Evolutionary conservation across 2,797 vertebrate species (phyloP).

Genomic region (Pyrocephalus nanus): DNA sequence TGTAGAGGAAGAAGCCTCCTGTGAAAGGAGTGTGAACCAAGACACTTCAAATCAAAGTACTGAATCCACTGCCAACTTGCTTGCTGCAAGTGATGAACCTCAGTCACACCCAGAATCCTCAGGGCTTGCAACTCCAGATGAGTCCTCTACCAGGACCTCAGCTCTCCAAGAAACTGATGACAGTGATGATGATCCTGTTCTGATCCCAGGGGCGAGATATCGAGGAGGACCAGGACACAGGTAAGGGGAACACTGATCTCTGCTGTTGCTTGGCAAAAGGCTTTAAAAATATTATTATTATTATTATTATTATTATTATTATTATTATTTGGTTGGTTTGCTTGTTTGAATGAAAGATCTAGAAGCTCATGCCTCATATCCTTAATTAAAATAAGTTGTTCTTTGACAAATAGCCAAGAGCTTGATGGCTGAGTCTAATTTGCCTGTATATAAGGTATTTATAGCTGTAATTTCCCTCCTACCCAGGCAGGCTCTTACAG

Average conservation of each 20-base stretch:
- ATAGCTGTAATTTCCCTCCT: neutral
- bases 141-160: slow-evolving; percentile 72
- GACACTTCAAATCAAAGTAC: neutral
- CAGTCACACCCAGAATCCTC: slow-evolving; percentile 72
- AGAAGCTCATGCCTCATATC: neutral
- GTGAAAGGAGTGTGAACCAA: slow-evolving; percentile 1
- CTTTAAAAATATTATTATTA: neutral
- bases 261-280: neutral
- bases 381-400: neutral
- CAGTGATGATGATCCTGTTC: slow-evolving; percentile 94
- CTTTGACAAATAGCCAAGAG: neutral
- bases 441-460: neutral
- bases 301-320: neutral
- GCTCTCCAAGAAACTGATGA: slow-evolving; percentile 91
- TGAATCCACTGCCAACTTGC: slow-evolving; percentile 7
- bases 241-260: slow-evolving; percentile 68
- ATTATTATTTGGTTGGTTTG: neutral
- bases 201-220: slow-evolving; percentile 90
- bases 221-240: slow-evolving; percentile 91
- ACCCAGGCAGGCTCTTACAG: neutral
- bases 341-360: neutral
- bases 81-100: slow-evolving; percentile 4
- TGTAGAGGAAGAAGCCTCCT: slow-evolving; percentile 9
- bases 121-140: slow-evolving; percentile 57
- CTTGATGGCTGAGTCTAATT: neutral